phyloP scores from a whole-genome alignment of 2,888 invertebrate genomes.

The Melieria picta region DNA sequence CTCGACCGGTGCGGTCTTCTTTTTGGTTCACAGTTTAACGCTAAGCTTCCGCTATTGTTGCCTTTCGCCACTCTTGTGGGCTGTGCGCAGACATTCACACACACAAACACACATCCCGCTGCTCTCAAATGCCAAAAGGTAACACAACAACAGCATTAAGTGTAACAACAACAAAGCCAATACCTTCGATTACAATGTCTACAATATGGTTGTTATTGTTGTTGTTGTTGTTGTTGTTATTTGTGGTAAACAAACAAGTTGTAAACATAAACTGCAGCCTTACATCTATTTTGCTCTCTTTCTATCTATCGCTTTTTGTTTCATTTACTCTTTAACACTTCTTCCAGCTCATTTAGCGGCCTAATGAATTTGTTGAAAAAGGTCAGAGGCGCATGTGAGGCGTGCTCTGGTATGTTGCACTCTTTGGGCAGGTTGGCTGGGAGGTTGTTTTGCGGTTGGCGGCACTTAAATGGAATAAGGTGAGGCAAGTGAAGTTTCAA shows the following conservation, averaged over 20 bases:
- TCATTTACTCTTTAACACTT: neutral
- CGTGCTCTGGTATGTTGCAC: neutral
- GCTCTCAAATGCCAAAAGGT: neutral
- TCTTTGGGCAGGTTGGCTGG: too few species aligned
- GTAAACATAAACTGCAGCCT: too few species aligned
- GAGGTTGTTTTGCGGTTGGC: too few species aligned
- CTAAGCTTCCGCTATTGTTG: neutral
- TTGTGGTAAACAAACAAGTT: neutral
- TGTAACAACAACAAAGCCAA: neutral
- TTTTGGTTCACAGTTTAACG: neutral
- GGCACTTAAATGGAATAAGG: too few species aligned
- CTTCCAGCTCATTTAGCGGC: neutral
- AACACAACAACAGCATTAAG: neutral
- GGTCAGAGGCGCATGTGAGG: constrained; percentile 18
- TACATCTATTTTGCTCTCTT: neutral
- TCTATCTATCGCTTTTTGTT: neutral
- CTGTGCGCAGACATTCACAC: neutral
- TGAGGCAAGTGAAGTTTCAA: too few species aligned
- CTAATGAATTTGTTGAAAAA: constrained; percentile 22
- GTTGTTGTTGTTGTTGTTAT: neutral
- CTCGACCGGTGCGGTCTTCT: too few species aligned
- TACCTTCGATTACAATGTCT: neutral
- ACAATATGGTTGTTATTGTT: neutral
- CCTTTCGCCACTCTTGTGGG: neutral
- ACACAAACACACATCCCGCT: neutral